Evolutionary conservation across 92 coral and sea anemone genomes (phyloP).

Genomic region (Epizoanthus stellaris): DNA sequence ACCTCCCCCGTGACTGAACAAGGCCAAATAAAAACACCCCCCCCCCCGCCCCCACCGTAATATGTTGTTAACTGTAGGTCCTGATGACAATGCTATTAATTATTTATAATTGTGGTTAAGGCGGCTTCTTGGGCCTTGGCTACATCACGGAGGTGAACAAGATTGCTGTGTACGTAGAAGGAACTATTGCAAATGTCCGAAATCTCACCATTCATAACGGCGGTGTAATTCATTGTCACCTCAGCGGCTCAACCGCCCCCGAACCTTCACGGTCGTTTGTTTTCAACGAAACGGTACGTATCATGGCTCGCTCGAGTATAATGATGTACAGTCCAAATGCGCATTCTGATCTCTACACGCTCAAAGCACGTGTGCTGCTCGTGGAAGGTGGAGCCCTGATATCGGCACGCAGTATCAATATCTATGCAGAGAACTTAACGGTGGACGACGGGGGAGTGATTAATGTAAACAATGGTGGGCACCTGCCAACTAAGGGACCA

Average conservation of each 20-base stretch:
- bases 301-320: slow-evolving; percentile 76
- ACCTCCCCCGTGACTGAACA: too few relatives aligned
- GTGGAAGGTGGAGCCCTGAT: slow-evolving; percentile 74
- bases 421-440: slow-evolving; percentile 64
- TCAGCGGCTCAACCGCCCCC: slow-evolving; percentile 62
- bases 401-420: slow-evolving; percentile 52
- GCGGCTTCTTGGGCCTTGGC: slow-evolving; percentile 75
- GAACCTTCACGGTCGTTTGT: slow-evolving; percentile 39
- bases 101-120: slow-evolving; percentile 1
- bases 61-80: background rate
- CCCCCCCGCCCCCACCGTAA: background rate
- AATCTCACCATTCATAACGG: slow-evolving; percentile 76
- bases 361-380: slow-evolving; percentile 60
- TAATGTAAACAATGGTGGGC: slow-evolving; percentile 57
- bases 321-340: slow-evolving; percentile 64
- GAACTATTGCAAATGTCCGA: slow-evolving; percentile 69
- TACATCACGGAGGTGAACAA: slow-evolving; percentile 69
- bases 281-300: slow-evolving; percentile 75
- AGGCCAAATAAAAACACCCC: background rate
- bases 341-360: slow-evolving; percentile 53
- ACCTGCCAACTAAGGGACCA: slow-evolving; percentile 55
- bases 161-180: slow-evolving; percentile 67
- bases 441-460: slow-evolving; percentile 75
- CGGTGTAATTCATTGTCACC: slow-evolving; percentile 58
- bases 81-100: background rate